These are phyloP conservation scores for Prietella phreatophila DNA, from an alignment of 2,113 vertebrate genomes.

Conservation along the genomic window DNA sequence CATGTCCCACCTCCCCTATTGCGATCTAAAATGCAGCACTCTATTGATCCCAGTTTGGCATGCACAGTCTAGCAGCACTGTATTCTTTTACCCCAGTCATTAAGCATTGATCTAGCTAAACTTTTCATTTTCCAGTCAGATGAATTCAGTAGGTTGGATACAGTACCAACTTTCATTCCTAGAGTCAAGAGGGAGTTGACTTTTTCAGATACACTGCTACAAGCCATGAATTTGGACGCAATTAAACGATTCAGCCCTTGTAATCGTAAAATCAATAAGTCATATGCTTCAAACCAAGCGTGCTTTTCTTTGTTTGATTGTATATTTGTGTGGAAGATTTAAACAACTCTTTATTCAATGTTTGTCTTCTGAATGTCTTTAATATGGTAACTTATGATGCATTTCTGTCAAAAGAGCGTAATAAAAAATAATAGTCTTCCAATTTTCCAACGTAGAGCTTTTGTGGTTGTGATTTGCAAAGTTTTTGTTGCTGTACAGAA, in stretches of 20 bases:
- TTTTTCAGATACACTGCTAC: slow-evolving; percentile 55
- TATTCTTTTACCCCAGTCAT: slow-evolving; percentile 73
- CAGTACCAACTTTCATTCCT: slow-evolving; percentile 56
- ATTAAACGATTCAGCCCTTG: slow-evolving; percentile 55
- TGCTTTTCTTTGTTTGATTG: slow-evolving; percentile 32
- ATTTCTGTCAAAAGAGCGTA: slow-evolving; percentile 52
- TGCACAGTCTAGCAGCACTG: slow-evolving; percentile 68
- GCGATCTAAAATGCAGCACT: slow-evolving; percentile 70
- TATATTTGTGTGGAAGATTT: slow-evolving; percentile 39
- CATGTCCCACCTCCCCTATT: slow-evolving; percentile 60
- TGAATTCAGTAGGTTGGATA: slow-evolving; percentile 59
- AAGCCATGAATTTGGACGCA: slow-evolving; percentile 60
- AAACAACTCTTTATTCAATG: slow-evolving; percentile 28
- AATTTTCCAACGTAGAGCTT: slow-evolving; percentile 64
- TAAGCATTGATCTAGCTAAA: slow-evolving; percentile 73
- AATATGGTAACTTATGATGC: slow-evolving; percentile 58
- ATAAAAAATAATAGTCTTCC: slow-evolving; percentile 52
- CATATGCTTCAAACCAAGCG: slow-evolving; percentile 42
- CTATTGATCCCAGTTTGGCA: slow-evolving; percentile 70
- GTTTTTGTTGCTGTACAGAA: slow-evolving; percentile 68
- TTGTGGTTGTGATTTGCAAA: slow-evolving; percentile 65
- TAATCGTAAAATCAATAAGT: slow-evolving; percentile 57
- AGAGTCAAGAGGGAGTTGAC: slow-evolving; percentile 52
- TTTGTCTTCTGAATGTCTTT: slow-evolving; percentile 52
- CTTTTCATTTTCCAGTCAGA: slow-evolving; percentile 68